Conservation (phyloP, 1,140 invertebrate genomes). For the Drosophila yakuba region DNA sequence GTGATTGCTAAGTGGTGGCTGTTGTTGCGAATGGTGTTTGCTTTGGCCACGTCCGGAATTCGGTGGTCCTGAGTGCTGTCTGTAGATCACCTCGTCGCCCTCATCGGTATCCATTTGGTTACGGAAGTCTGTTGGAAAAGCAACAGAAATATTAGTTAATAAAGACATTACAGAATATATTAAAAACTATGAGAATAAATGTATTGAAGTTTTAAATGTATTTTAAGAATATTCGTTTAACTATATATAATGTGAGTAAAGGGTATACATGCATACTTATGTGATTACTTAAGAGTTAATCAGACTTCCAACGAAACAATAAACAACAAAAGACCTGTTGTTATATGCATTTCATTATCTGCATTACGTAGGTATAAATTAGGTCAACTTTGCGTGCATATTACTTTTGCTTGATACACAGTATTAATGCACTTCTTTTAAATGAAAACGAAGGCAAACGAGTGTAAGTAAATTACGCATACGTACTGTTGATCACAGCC, state of each 20-base stretch:
- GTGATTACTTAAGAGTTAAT: not conserved
- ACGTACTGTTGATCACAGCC: conserved; percentile 93
- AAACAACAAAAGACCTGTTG: not conserved
- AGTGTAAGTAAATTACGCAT: conserved; percentile 24
- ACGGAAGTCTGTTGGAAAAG: conserved; percentile 60
- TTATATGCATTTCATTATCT: not conserved
- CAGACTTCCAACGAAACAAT: no score
- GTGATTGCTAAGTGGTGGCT: conserved; percentile 70
- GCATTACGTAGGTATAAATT: not conserved
- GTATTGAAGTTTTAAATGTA: no score
- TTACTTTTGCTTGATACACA: not conserved
- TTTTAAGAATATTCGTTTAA: not conserved
- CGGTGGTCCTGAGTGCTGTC: conserved; percentile 48
- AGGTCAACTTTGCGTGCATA: conserved; percentile 6
- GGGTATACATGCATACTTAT: not conserved
- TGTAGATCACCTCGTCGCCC: conserved; percentile 73
- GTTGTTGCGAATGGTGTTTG: conserved; percentile 36
- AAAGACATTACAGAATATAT: no score
- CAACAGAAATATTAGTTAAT: no score
- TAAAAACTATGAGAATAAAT: no score
- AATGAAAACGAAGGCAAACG: no score
- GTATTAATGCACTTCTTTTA: not conserved
- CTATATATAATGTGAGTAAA: no score
- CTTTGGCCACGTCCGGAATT: conserved; percentile 45
- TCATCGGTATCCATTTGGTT: conserved; percentile 82